Conservation (phyloP, 2,888 invertebrate genomes). For the Drosophila multiciliata region DNA sequence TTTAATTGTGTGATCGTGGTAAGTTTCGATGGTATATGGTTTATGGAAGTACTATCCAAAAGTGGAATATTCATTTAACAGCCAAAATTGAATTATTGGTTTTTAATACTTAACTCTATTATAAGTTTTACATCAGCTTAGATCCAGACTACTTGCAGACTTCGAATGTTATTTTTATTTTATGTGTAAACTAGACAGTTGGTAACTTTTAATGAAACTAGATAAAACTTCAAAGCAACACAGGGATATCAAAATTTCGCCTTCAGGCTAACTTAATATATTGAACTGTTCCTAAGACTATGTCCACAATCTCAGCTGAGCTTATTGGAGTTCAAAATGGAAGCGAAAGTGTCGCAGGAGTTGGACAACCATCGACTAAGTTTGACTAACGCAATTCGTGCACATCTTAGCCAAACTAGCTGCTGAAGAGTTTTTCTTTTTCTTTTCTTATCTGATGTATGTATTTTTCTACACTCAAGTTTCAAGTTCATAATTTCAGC, state of each 20-base stretch:
- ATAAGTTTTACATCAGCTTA: background rate
- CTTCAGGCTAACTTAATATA: background rate
- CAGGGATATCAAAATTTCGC: background rate
- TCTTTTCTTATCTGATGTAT: constrained; percentile 16
- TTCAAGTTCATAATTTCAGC: constrained; percentile 36
- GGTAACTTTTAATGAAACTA: background rate
- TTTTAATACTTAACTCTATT: background rate
- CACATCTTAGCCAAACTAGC: constrained; percentile 3
- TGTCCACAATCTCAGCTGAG: background rate
- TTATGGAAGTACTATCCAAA: too few relatives aligned
- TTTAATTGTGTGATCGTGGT: too few relatives aligned
- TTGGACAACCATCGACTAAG: constrained; percentile 9
- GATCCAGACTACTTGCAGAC: background rate
- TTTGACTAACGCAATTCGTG: background rate
- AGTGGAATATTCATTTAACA: background rate
- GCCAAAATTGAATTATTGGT: background rate
- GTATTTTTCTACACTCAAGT: constrained; percentile 22
- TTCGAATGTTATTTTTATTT: background rate
- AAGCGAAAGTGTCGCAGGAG: constrained; percentile 9
- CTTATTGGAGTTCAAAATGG: background rate
- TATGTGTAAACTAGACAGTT: background rate
- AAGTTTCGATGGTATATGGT: background rate
- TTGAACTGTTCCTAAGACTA: background rate
- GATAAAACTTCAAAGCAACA: background rate
- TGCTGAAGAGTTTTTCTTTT: background rate